Conservation (phyloP, 2,797 vertebrate species). For the Gymnothorax javanicus region DNA sequence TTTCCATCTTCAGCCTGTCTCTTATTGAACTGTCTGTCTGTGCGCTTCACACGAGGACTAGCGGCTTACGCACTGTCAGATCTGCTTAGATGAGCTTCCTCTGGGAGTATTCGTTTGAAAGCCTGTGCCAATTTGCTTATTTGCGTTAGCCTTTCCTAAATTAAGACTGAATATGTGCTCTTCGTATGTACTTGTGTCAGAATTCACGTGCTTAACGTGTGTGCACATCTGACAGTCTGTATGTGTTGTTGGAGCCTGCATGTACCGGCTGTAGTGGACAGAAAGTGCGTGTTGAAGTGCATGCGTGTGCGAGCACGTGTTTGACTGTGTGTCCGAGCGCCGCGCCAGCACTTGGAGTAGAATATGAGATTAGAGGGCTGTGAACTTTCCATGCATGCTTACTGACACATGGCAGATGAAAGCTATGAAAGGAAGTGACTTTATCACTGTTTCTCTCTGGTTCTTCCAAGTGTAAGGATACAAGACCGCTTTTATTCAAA, state of each 20-base stretch:
- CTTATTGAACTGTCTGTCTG: background rate
- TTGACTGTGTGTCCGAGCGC: background rate
- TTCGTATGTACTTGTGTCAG: background rate
- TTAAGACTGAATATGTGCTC: background rate
- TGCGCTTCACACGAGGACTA: background rate
- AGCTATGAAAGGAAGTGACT: background rate
- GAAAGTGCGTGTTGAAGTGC: constrained; percentile 5
- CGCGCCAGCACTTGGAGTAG: background rate
- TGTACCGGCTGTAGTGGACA: background rate
- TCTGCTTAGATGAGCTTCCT: background rate
- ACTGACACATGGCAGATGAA: background rate
- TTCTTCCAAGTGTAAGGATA: background rate
- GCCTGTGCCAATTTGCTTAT: background rate
- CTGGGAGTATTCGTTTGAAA: background rate
- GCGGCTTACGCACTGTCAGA: background rate
- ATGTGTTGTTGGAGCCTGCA: background rate
- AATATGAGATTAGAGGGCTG: constrained; percentile 14
- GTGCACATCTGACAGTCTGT: background rate
- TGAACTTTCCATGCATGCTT: constrained; percentile 18
- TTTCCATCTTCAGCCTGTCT: background rate
- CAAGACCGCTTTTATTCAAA: background rate
- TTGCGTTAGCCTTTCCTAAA: background rate
- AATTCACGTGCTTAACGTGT: background rate
- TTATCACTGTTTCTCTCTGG: background rate
- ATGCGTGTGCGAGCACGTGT: constrained; percentile 18